Evolutionary conservation across 2,888 invertebrate species (phyloP).

Genomic region (Chloroclystis v-ata): DNA sequence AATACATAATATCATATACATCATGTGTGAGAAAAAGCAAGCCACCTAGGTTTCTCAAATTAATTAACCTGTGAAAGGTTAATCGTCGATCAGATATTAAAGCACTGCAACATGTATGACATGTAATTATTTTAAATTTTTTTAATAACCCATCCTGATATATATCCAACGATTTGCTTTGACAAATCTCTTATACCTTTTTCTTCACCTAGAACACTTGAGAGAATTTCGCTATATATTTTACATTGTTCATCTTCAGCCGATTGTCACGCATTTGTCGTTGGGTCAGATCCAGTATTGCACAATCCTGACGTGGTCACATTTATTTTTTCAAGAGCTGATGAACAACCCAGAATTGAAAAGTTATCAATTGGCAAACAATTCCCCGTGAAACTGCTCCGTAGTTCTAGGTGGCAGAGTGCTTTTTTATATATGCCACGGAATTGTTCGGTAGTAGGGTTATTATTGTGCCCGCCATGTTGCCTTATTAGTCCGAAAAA

Average conservation of each 20-base stretch:
- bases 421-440: background rate
- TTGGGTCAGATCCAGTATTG: background rate
- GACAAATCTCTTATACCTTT: background rate
- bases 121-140: slow-evolving; percentile 1
- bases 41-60: slow-evolving; percentile 1
- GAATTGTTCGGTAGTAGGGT: background rate
- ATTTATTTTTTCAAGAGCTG: slow-evolving; percentile 3
- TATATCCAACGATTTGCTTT: slow-evolving; percentile 2
- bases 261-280: background rate
- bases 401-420: background rate
- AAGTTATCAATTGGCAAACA: slow-evolving; percentile 2
- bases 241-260: slow-evolving; percentile 2
- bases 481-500: too few species aligned
- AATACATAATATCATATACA: slow-evolving; percentile 1
- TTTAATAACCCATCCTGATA: background rate
- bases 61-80: slow-evolving; percentile 1
- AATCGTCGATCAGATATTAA: slow-evolving; percentile 2
- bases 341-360: slow-evolving; percentile 1
- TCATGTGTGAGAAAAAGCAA: slow-evolving; percentile 1
- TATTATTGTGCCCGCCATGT: background rate
- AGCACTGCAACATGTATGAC: slow-evolving; percentile 1
- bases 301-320: background rate
- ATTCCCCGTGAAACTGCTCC: background rate
- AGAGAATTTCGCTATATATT: slow-evolving; percentile 1
- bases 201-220: background rate